Conservation (phyloP, 2,797 vertebrate genomes). For the Numenius phaeopus region DNA sequence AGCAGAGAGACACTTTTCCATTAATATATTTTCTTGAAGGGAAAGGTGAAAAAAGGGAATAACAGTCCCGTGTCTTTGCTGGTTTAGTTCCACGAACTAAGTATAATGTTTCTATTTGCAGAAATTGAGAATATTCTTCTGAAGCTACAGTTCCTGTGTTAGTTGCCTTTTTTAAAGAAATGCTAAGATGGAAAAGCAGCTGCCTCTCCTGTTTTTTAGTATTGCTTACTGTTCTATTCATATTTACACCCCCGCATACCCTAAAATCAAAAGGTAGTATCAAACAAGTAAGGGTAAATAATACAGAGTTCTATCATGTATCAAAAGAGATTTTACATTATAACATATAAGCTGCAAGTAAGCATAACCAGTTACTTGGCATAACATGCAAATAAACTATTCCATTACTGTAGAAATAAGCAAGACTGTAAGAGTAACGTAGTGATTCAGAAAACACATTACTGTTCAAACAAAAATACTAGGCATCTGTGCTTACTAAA, state of each 20-base stretch:
- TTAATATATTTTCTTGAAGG: not conserved
- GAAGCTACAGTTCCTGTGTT: not conserved
- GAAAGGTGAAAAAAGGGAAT: not conserved
- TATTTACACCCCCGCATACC: not conserved
- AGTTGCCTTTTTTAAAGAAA: not conserved
- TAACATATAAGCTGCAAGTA: not conserved
- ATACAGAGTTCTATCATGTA: not conserved
- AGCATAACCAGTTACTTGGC: not conserved
- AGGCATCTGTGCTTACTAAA: conserved; percentile 42
- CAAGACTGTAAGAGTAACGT: conserved; percentile 11
- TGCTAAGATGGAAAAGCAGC: not conserved
- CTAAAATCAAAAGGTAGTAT: not conserved
- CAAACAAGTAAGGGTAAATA: not conserved
- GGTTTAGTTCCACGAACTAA: not conserved
- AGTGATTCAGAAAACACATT: conserved; percentile 25
- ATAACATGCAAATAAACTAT: conserved; percentile 12
- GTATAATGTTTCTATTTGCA: not conserved
- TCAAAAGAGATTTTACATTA: not conserved
- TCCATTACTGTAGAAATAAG: not conserved
- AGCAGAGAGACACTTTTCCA: not conserved
- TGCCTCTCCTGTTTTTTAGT: not conserved
- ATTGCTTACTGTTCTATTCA: not conserved
- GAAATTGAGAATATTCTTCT: not conserved
- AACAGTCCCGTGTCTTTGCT: not conserved
- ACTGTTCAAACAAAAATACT: conserved; percentile 33